Evolutionary conservation across 2,113 vertebrate genomes (phyloP).

Genomic region (Odobenus rosmarus): DNA sequence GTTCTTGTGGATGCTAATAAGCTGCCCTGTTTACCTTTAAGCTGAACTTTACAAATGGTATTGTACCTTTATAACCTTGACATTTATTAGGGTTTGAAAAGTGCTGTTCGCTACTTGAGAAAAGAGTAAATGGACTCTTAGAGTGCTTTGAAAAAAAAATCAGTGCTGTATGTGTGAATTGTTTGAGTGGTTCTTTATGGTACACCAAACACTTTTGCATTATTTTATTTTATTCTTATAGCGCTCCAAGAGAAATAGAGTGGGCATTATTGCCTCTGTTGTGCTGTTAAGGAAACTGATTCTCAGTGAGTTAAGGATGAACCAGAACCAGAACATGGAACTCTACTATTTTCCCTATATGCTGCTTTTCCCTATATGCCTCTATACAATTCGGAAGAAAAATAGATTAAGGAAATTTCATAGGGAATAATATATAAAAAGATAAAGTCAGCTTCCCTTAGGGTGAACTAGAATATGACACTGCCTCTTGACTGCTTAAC

Average conservation of each 20-base stretch:
- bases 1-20: slow-evolving; percentile 56
- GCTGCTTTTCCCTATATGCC: neutral
- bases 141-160: slow-evolving; percentile 29
- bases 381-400: neutral
- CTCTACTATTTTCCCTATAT: neutral
- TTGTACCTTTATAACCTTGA: slow-evolving; percentile 77
- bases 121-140: slow-evolving; percentile 60
- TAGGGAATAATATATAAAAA: neutral
- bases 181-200: slow-evolving; percentile 52
- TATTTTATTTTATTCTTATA: slow-evolving; percentile 50
- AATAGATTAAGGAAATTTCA: neutral
- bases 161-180: neutral
- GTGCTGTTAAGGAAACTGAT: neutral
- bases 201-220: neutral
- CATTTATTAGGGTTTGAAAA: slow-evolving; percentile 78
- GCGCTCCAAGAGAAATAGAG: neutral
- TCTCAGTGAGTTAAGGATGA: slow-evolving; percentile 2
- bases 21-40: slow-evolving; percentile 65
- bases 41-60: slow-evolving; percentile 76
- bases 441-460: neutral
- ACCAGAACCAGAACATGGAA: neutral
- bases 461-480: neutral
- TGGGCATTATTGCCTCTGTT: neutral
- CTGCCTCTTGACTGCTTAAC: neutral
- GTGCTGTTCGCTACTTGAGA: slow-evolving; percentile 57